Base-by-base conservation (phyloP, 2,113 vertebrate genomes). In the Lepisosteus osseus region DNA sequence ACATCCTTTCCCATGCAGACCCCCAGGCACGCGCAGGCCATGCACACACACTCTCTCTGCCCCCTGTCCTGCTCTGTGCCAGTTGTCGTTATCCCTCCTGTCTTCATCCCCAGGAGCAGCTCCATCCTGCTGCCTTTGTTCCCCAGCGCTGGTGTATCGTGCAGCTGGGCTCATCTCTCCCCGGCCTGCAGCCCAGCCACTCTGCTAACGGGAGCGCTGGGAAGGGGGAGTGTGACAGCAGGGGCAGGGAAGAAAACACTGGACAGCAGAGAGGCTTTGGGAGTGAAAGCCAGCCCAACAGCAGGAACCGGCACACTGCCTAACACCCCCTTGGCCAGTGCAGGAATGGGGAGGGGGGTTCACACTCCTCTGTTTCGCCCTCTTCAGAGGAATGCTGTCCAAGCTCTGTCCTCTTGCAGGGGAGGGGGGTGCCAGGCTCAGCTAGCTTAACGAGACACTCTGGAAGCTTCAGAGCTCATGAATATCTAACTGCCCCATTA, bases 111-210 rank as follows among this genome's bases (percentile, higher is more conserved):
- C 77, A 67, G 62, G 56, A 66, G 61, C 71, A 13, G 65, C 54
- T 76, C 70, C 63, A 68, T 85, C 85, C 84, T 82, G 83, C 83
- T 83, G 85, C 84, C 87, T 87, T 90, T 90, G 89, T 92, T 85
- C 87, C 82, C 78, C 85, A 89, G 85, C 85, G 86, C 87, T 87
- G 91, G 91, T 78, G 85, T 91, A 91, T 92, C 91, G 91, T 92
- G 86, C 88, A 85, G 86, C 71, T 64, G 85, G 86, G 83, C 89
- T 92, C 89, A 91, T 92, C 91, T 91, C 86, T 84, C 86, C 81
- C 80, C 85, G 75, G 82, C 81, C 86, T 79, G 83, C 84, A 83
- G 89, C 84, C 88, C 85, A 75, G 77, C 85, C 82, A 82, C 82
- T 71, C 74, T 72, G 55, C 86, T 91, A 89, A 91, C 90, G 86